Percentiles rank a stretch among this genome's conserved stretches.
phyloP scores from a whole-genome alignment of 1,140 invertebrate genomes.

The Ceratosolen fusciceps region DNA sequence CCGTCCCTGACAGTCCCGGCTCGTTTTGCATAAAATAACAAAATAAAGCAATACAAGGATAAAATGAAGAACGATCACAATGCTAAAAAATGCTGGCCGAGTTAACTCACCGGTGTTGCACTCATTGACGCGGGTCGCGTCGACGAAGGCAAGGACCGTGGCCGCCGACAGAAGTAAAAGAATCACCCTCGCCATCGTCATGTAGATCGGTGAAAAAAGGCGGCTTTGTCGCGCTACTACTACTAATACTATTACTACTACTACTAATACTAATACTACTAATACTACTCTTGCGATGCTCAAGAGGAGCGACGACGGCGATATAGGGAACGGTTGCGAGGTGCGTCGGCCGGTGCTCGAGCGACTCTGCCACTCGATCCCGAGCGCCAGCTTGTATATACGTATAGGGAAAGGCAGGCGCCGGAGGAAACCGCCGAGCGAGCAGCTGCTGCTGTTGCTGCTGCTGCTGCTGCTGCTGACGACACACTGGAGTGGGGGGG shows the following conservation, averaged over 20 bases:
- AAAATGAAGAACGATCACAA: no score
- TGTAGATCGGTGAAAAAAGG: conserved; percentile 58
- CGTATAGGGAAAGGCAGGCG: conserved; percentile 13
- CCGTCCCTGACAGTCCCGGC: no score
- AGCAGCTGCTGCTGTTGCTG: no score
- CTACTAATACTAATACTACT: no score
- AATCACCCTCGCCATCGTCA: conserved; percentile 59
- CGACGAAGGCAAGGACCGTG: conserved; percentile 46
- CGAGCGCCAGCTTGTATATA: conserved; percentile 2
- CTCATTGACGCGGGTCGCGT: conserved; percentile 57
- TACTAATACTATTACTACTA: no score
- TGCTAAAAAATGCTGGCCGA: no score
- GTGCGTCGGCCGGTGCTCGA: conserved; percentile 54
- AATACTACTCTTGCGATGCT: not conserved
- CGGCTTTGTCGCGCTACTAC: conserved; percentile 25
- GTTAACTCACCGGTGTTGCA: conserved; percentile 60
- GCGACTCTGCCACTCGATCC: conserved; percentile 50
- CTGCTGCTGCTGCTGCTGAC: not conserved
- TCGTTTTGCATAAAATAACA: no score
- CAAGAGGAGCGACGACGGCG: no score
- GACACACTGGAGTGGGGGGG: not conserved
- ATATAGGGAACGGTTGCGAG: no score
- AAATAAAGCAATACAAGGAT: no score
- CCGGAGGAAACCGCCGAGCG: not conserved
- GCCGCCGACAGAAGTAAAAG: conserved; percentile 54